Base-by-base conservation (phyloP, 2,888 invertebrate species). In the Yponomeuta plumbellus region DNA sequence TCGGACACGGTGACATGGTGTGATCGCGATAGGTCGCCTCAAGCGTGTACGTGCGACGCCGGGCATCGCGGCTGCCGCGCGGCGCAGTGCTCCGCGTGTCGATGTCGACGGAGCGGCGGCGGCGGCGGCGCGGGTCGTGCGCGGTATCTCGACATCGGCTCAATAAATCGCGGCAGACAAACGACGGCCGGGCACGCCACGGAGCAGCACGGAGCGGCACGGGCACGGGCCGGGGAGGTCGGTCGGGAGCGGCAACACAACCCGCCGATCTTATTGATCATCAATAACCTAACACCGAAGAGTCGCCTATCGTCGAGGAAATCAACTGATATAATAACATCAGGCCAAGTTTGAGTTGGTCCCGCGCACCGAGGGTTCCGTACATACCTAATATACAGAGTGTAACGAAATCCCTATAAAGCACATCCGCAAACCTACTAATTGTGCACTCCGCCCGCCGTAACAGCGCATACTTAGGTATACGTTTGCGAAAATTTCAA, bases 81-180 rank as follows among this genome's bases (percentile, higher is more conserved):
- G 13, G 23, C 23, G 13, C 59, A 20, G 58, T 21, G 23, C 59
- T 22, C 58, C 21, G 22, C 59, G 22, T 21, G 59, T 23, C 59
- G 23, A 23, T 23, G 59, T 52, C 59, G 23, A 59, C 23, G 59
- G 21, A 8, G 21, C 59, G 59, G 59, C 22, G 23, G 13, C 11
- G 21, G 23, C 13, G 22, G 44, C 39, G 61, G 13, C 64, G 62
- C 23, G 22, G 64, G 65, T 66, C 66, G 66, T 63, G 52, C 20
- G 26, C 58, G 57, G 65, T 58, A 58, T 57, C 65, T 40, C 56
- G 52, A n/a, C 64, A 39, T 58, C 62, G 61, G 6, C 13, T 66
- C 67, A 59, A 67, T 70, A 70, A 68, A 68, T 70, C 70, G 66
- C 68, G 21, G 40, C 68, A 22, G 70, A 70, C 70, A 70, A 68